Evolutionary conservation across 1,140 invertebrate species (phyloP), one percentile per base, ranked within the genome.

Genomic region (Tribolium madens): DNA sequence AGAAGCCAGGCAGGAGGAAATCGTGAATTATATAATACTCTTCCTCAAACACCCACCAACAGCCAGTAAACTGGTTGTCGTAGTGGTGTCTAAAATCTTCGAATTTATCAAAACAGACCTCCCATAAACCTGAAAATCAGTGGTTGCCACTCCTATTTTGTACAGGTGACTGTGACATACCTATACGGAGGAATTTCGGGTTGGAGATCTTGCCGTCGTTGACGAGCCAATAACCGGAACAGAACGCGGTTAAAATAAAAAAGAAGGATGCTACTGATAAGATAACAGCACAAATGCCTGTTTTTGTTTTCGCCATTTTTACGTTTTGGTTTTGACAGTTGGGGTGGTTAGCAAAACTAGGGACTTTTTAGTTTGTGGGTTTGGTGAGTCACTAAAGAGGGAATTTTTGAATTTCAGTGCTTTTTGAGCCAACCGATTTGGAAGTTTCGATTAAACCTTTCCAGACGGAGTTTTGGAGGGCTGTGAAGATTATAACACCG

Each of bases 31-130:
- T 96, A 82, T 96, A 96, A 83, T 95, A 96, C 87, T 97, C 96
- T 86, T 97, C 95, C 87, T 96, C 93, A 82, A 97, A 95, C 17
- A 97, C 92, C 95, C 95, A 97, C 92, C 95, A 95, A 83, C 96
- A 98, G 0, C 93, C 93, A 31, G 87, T 89, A 81, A 96, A 96
- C 64, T 88, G 86, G 2, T 90, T 92, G 78, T 97, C 95, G 82
- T 94, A 95, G 80, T 92, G 91, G 84, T 96, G 94, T 77, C 90
- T 88, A 6, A 92, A 90, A 83, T 97, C 95, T 86, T 92, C 89
- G 84, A 97, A 96, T 26, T 92, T 89, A 80, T 92, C 89, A 78
- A 98, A 96, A 85, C 96, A 98, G 0, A 96, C 95, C 85, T 96
- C 91, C 96, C 96, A 98, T n/a, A 98, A 87, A 52, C 96, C 96